phyloP scores from a whole-genome alignment of 2,888 invertebrate species.

The Sminthurides aquaticus region DNA sequence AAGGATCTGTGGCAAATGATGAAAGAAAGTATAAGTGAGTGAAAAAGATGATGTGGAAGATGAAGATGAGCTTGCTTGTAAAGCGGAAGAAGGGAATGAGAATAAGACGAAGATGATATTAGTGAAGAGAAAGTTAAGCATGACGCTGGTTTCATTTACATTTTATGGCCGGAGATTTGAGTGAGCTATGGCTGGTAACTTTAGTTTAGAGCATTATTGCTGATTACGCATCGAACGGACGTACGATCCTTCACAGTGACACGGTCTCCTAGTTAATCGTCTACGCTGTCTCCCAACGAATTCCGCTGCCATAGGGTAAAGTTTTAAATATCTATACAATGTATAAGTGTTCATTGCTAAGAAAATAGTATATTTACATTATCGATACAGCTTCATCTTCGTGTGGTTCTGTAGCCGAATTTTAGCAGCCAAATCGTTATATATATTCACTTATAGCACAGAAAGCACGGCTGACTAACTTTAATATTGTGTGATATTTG shows the following conservation, averaged over 20 bases:
- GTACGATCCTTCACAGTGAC: neutral
- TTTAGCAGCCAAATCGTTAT: too few species aligned
- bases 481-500: too few species aligned
- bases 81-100: neutral
- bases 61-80: too few species aligned
- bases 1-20: neutral
- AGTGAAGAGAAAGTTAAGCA: neutral
- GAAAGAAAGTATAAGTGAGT: neutral
- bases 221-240: neutral
- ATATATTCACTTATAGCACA: too few species aligned
- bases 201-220: neutral
- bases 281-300: too few species aligned
- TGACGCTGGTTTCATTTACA: neutral
- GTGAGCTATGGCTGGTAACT: neutral
- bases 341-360: too few species aligned
- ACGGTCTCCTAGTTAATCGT: neutral
- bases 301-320: too few species aligned
- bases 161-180: neutral
- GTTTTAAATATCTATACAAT: too few species aligned
- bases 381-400: too few species aligned
- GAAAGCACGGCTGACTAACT: too few species aligned
- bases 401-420: too few species aligned
- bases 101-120: neutral
- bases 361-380: too few species aligned
- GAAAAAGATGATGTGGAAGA: neutral